Conservation (phyloP, 2,797 vertebrate species). For the Acipenser oxyrinchus region DNA sequence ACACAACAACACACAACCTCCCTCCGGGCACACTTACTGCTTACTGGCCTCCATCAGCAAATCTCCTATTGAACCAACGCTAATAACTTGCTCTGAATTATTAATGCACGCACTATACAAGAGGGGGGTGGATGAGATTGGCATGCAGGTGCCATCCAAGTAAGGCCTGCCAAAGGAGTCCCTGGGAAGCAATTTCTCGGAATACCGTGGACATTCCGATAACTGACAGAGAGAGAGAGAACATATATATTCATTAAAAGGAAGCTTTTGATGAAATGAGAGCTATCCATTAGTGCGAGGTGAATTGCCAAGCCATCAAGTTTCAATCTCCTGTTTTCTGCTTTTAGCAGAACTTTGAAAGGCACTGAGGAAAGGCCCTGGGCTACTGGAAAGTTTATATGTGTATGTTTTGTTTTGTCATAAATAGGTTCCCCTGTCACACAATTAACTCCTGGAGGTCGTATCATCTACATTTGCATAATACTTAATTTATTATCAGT, state of each 20-base stretch:
- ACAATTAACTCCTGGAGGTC: no score
- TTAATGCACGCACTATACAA: constrained; percentile 72
- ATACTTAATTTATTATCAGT: no score
- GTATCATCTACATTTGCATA: no score
- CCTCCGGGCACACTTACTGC: constrained; percentile 63
- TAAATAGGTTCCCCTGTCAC: no score
- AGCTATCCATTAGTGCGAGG: constrained; percentile 73
- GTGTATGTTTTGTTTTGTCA: no score
- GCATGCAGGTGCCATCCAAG: constrained; percentile 64
- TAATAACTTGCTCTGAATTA: constrained; percentile 78
- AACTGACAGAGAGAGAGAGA: constrained; percentile 67
- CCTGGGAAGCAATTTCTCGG: constrained; percentile 70
- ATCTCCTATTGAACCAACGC: constrained; percentile 74
- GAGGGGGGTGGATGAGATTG: constrained; percentile 41
- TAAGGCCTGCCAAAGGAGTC: constrained; percentile 62
- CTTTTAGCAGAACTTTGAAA: constrained; percentile 55
- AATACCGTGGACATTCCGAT: constrained; percentile 72
- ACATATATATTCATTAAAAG: constrained; percentile 84
- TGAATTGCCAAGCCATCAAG: constrained; percentile 54
- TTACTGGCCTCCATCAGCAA: constrained; percentile 70
- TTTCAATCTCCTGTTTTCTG: constrained; percentile 61
- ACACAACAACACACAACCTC: constrained; percentile 75
- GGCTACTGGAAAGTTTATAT: no score
- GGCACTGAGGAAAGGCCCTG: constrained; percentile 28
- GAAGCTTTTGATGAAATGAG: constrained; percentile 80